phyloP scores from a whole-genome alignment of 2,797 vertebrate genomes.

The Peromyscus aztecus region DNA sequence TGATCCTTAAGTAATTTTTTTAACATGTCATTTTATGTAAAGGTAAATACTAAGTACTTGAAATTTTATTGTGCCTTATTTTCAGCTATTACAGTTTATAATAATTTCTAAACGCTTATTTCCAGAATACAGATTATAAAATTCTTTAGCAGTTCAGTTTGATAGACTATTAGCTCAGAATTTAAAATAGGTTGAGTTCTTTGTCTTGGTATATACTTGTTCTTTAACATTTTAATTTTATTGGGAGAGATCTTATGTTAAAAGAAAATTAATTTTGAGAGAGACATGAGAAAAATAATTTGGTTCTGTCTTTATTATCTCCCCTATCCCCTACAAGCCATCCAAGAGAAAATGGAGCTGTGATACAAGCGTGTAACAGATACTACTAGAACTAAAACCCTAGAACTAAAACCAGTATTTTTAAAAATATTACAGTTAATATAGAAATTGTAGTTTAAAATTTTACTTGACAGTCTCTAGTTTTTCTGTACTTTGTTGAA shows the following conservation, averaged over 20 bases:
- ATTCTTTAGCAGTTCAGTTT: not conserved
- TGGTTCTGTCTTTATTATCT: not conserved
- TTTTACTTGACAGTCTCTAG: not conserved
- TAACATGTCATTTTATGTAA: slow-evolving; percentile 49
- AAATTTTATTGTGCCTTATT: not conserved
- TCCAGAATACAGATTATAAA: slow-evolving; percentile 42
- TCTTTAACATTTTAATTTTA: slow-evolving; percentile 44
- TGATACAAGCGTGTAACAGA: not conserved
- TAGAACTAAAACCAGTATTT: slow-evolving; percentile 7
- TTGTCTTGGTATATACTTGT: not conserved
- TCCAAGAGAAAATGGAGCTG: not conserved
- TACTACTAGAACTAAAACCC: slow-evolving; percentile 27
- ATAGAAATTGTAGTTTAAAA: slow-evolving; percentile 18
- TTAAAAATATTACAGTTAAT: slow-evolving; percentile 39
- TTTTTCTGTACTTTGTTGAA: slow-evolving; percentile 53
- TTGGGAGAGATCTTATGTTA: slow-evolving; percentile 26
- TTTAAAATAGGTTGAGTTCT: slow-evolving; percentile 29
- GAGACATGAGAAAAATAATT: slow-evolving; percentile 36
- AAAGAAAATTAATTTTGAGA: slow-evolving; percentile 45
- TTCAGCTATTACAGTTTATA: not conserved
- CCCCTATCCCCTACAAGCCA: fast-evolving
- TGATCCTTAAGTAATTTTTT: not conserved
- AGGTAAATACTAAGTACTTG: slow-evolving; percentile 34
- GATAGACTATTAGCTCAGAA: not conserved
- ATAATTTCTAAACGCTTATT: slow-evolving; percentile 52